phyloP scores from a whole-genome alignment of 2,888 invertebrate species.

The Cataglyphis rosenhaueri region DNA sequence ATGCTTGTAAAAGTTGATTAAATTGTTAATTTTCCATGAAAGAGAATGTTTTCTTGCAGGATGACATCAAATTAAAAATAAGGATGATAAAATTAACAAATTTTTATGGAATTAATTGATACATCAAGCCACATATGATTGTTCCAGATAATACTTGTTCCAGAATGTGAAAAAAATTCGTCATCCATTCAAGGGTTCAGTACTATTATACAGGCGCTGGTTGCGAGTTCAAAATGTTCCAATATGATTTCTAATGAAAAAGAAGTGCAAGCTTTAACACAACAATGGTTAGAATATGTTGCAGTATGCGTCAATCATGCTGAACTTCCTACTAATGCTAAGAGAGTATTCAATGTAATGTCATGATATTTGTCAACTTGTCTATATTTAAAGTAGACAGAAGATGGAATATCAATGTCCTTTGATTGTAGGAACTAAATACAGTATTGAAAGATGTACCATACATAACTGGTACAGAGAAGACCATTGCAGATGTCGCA shows the following conservation, averaged over 20 bases:
- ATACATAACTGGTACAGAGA: conserved; percentile 87
- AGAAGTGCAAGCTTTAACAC: conserved; percentile 77
- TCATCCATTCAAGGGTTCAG: conserved; percentile 79
- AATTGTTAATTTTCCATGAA: background rate
- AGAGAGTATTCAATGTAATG: conserved; percentile 86
- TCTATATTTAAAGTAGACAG: background rate
- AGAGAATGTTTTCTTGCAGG: background rate
- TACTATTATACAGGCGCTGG: conserved; percentile 80
- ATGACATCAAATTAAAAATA: background rate
- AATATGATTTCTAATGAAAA: conserved; percentile 78
- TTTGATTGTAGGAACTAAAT: conserved; percentile 87
- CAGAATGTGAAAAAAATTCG: conserved; percentile 71
- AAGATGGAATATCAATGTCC: background rate
- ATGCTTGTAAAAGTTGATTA: background rate
- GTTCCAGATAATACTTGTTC: conserved; percentile 74
- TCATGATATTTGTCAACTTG: background rate
- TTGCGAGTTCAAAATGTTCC: conserved; percentile 74
- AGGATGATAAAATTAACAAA: background rate
- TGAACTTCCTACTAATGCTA: conserved; percentile 85
- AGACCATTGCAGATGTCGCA: conserved; percentile 90
- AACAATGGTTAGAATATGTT: conserved; percentile 90
- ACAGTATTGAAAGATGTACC: conserved; percentile 86
- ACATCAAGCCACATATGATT: background rate
- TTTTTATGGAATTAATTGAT: background rate
- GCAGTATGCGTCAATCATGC: conserved; percentile 87